These are phyloP conservation scores for Ciconia nigra DNA, from an alignment of 2,797 vertebrate species.

Conservation along the genomic window DNA sequence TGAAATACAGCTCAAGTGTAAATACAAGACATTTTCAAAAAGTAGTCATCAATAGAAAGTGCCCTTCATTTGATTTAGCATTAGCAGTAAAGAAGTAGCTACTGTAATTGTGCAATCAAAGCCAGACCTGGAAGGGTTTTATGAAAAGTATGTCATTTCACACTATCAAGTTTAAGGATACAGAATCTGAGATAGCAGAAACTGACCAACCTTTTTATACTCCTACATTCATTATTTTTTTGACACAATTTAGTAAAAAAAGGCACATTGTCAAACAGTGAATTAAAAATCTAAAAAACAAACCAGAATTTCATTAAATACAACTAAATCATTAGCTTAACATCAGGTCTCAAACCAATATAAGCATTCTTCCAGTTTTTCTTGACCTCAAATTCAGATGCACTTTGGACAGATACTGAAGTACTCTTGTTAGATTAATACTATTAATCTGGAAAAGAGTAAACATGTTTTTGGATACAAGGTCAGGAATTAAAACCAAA, in stretches of 20 bases:
- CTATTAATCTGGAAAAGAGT: background rate
- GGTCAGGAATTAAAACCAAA: background rate
- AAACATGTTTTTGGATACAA: constrained; percentile 58
- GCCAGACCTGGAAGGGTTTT: constrained; percentile 64
- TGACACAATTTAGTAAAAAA: constrained; percentile 69
- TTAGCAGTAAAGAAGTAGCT: constrained; percentile 65
- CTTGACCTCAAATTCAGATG: constrained; percentile 29
- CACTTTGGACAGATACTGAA: constrained; percentile 26
- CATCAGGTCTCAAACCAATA: constrained; percentile 46
- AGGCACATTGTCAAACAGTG: constrained; percentile 77
- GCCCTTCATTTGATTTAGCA: constrained; percentile 69
- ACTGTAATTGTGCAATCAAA: constrained; percentile 74
- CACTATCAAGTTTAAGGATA: constrained; percentile 58
- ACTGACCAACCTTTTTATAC: constrained; percentile 26
- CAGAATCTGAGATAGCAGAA: constrained; percentile 57
- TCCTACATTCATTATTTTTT: constrained; percentile 73
- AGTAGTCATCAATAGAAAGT: constrained; percentile 72
- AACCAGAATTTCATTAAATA: constrained; percentile 46
- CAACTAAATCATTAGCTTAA: constrained; percentile 52
- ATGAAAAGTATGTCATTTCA: constrained; percentile 63
- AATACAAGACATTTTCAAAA: constrained; percentile 74
- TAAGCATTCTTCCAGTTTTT: constrained; percentile 55
- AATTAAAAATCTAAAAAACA: constrained; percentile 66
- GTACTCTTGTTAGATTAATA: background rate
- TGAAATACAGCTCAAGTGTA: constrained; percentile 68